Evolutionary conservation across 2,113 vertebrate species (phyloP).

Genomic region (Columba livia): DNA sequence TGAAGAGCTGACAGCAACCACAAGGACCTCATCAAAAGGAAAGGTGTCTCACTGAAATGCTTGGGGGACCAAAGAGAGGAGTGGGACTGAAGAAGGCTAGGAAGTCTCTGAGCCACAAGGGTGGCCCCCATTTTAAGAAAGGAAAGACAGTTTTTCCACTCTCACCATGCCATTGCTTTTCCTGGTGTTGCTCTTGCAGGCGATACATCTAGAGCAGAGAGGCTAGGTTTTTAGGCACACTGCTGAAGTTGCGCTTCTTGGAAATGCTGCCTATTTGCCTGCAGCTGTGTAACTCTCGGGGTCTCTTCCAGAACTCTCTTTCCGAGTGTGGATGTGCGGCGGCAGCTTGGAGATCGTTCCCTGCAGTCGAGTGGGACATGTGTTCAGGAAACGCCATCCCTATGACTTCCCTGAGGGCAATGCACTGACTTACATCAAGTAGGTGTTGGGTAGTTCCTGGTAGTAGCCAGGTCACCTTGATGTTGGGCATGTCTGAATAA

Average conservation of each 20-base stretch:
- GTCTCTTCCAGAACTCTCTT: conserved; percentile 90
- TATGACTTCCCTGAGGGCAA: conserved; percentile 99
- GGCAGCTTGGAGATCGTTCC: conserved; percentile 97
- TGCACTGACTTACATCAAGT: conserved; percentile 98
- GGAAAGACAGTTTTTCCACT: background rate
- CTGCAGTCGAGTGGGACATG: conserved; percentile 96
- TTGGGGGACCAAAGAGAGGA: background rate
- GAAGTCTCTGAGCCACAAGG: background rate
- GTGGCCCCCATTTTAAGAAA: background rate
- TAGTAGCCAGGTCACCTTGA: background rate
- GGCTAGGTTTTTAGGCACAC: background rate
- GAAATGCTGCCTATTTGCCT: background rate
- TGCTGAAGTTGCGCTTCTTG: background rate
- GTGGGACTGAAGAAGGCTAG: background rate
- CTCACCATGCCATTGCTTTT: background rate
- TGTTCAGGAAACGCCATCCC: conserved; percentile 97
- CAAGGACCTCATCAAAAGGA: background rate
- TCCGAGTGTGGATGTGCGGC: conserved; percentile 98
- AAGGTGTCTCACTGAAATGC: background rate
- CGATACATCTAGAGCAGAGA: background rate
- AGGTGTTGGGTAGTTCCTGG: conserved; percentile 53
- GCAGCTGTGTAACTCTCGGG: background rate
- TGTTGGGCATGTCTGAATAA: background rate
- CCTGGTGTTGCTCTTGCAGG: background rate
- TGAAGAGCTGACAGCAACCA: background rate